These are phyloP conservation scores for Eriocheir sinensis DNA, from an alignment of 1,140 invertebrate species.

Conservation along the genomic window DNA sequence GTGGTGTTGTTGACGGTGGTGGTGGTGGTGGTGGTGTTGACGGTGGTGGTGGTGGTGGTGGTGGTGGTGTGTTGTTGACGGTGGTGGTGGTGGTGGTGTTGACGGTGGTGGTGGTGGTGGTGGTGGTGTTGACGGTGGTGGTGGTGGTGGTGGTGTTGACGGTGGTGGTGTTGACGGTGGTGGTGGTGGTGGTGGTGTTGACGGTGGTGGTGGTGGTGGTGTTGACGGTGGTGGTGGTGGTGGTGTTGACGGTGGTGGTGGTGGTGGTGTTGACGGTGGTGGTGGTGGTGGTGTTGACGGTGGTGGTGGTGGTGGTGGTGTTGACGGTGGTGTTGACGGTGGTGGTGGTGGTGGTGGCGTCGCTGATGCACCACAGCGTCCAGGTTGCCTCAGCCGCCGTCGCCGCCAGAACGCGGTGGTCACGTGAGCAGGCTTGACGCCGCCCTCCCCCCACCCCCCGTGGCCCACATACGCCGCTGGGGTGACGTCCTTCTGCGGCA, in stretches of 20 bases:
- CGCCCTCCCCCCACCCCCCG: background rate
- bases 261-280: background rate
- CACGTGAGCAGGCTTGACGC: background rate
- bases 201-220: background rate
- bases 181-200: background rate
- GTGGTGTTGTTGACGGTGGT: background rate
- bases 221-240: background rate
- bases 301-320: background rate
- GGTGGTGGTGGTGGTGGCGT: background rate
- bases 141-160: background rate
- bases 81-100: background rate
- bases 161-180: background rate
- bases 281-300: background rate
- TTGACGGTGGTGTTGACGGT: background rate
- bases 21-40: background rate
- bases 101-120: background rate
- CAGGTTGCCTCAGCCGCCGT: background rate
- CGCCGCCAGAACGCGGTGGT: background rate
- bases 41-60: background rate
- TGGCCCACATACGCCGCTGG: background rate
- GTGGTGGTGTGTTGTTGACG: too few species aligned
- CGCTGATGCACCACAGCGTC: background rate
- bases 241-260: background rate
- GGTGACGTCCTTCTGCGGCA: background rate
- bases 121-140: background rate